Evolutionary conservation across 2,888 invertebrate genomes (phyloP), one percentile per base, ranked within the genome.

Genomic region (Trachelus stipa): DNA sequence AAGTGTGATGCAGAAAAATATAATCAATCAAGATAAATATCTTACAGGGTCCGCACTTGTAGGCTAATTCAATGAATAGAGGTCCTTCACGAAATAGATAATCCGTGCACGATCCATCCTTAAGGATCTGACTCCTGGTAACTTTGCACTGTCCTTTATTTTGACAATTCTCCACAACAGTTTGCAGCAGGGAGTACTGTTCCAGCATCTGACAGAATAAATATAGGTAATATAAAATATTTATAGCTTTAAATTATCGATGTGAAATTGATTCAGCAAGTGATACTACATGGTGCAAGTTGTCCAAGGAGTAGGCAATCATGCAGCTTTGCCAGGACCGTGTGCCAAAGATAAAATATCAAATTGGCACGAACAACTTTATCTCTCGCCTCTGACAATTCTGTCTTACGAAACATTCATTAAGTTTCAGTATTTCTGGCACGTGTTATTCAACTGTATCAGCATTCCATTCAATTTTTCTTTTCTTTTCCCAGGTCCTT

Each of bases 21-120:
- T 15, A 33, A 71, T 71, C 30, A 15, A 15, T 3, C 71, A 33
- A 11, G 4, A 30, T 15, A 33, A 40, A 40, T 40, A 23, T 40
- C 96, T 96, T 93, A 98, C 98, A 96, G 90, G 98, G 98, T 91
- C 96, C 94, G 93, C 98, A 98, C 92, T 98, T 98, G 93, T 97
- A 98, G 85, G 96, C 96, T 83, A 98, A 96, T 92, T 98, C 97
- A 82, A 98, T 96, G 93, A 97, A 98, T 92, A 98, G 97, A 35
- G 79, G 79, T 35, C 79, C 73, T 35, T 73, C 73, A n/a, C 73
- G 73, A 69, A 71, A 69, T 84, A 96, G 93, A 78, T 96, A 95
- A 30, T 95, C 95, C 6, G 97, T 97, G 90, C 98, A 98, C 0
- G 98, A 97, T 92, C 98, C 98, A 69, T 95, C 95, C 68, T 92